Percentiles rank a stretch among this genome's conserved stretches.
These are phyloP conservation scores for Tachina lurida DNA, from an alignment of 2,888 invertebrate genomes.

Conservation along the genomic window DNA sequence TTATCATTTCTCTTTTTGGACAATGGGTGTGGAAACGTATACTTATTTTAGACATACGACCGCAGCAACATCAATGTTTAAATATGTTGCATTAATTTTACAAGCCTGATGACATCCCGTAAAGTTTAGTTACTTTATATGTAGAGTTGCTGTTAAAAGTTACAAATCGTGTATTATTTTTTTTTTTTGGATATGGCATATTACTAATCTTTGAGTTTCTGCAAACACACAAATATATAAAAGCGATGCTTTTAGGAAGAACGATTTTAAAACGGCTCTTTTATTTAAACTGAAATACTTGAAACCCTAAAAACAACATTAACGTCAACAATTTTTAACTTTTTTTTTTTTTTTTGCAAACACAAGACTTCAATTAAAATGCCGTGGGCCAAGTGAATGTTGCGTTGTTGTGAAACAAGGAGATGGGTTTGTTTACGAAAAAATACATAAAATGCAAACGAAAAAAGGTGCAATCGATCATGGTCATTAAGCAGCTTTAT, in stretches of 20 bases:
- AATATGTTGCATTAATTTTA: conserved; percentile 49
- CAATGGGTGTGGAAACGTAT: conserved; percentile 62
- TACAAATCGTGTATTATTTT: background rate
- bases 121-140: background rate
- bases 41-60: conserved; percentile 55
- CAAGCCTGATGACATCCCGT: conserved; percentile 47
- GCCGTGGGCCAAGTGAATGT: conserved; percentile 67
- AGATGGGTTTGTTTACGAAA: conserved; percentile 30
- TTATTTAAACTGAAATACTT: background rate
- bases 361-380: conserved; percentile 69
- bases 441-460: conserved; percentile 3
- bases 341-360: conserved; percentile 10
- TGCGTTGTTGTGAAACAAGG: conserved; percentile 54
- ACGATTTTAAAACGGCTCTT: background rate
- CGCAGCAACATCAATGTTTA: conserved; percentile 54
- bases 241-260: background rate
- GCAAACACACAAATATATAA: too few relatives aligned
- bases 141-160: conserved; percentile 19
- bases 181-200: too few relatives aligned
- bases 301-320: conserved; percentile 57
- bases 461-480: conserved; percentile 80
- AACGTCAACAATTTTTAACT: conserved; percentile 57
- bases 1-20: background rate
- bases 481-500: conserved; percentile 79
- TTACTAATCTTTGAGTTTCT: too few relatives aligned